Base-by-base conservation (phyloP, 2,113 vertebrate species). In the Melospiza melodia region DNA sequence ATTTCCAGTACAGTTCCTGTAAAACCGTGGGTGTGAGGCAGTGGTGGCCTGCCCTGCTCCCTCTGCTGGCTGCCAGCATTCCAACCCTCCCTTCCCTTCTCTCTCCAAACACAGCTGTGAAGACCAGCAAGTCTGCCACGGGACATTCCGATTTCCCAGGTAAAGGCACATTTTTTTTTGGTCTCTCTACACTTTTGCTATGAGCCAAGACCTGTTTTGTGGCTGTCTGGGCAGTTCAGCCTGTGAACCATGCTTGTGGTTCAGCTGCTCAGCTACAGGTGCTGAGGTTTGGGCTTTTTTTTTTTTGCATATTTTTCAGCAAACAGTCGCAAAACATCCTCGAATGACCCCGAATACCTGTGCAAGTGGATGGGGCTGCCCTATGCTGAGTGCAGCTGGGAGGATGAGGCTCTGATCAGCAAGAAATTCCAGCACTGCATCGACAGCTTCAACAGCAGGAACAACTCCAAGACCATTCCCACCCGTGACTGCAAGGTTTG, bases 291-390 rank as follows among this genome's bases (percentile, higher is more conserved):
- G 59, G 22, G 9, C 27, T 86, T 78, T 57, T 55, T 57, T 55
- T 10, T 55, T 41, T 82, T 24, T 84, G 4, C 13, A 13, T 95
- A 4, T 94, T 49, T 86, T 94, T 55, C 75, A 99, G 99, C 99
- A 90, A 99, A 99, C 74, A 99, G 98, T 94, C 98, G 99, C 82
- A 99, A 99, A 97, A 97, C 98, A 11, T 98, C 98, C 65, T 99
- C 99, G 1, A 98, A 99, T 39, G 99, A 99, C 71, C 99, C 99
- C 0, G 99, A 99, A 58, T 99, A 99, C 91, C 96, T 99, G 1
- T 99, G 99, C 90, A 99, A 99, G 85, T 99, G 99, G 99, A 99
- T 99, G 99, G 99, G 99, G 15, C 97, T 99, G 49, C 99, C 99
- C 1, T 99, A 99, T 41, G 98, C 99, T 0, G 99, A 99, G 87